These are phyloP conservation scores for Hypercompe scribonia DNA, from an alignment of 2,888 invertebrate species.

Conservation along the genomic window DNA sequence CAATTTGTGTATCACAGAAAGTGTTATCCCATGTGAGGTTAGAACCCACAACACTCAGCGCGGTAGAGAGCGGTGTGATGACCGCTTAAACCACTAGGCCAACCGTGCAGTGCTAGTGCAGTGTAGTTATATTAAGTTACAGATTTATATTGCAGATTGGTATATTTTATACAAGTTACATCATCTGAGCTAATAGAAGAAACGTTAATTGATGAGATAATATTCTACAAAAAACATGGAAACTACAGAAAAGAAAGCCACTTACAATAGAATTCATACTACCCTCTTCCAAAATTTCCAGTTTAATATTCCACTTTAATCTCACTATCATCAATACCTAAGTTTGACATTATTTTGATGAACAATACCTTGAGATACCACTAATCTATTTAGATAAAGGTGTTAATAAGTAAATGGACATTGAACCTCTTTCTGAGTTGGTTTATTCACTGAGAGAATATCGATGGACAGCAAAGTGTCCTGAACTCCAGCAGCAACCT, in stretches of 20 bases:
- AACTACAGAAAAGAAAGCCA: background rate
- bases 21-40: too few species aligned
- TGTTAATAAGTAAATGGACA: too few species aligned
- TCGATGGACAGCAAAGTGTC: constrained; percentile 87
- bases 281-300: background rate
- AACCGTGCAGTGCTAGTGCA: background rate
- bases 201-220: background rate
- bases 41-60: too few species aligned
- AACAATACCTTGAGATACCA: background rate
- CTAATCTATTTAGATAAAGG: background rate
- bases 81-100: too few species aligned
- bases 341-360: background rate
- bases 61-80: too few species aligned
- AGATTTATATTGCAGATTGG: background rate
- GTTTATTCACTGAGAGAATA: constrained; percentile 85
- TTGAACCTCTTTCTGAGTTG: constrained; percentile 87
- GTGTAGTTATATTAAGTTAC: background rate
- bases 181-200: background rate
- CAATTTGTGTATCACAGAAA: too few species aligned
- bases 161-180: background rate
- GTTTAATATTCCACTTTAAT: background rate
- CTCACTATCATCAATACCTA: background rate
- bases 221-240: too few species aligned
- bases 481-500: constrained; percentile 89
- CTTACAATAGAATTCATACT: background rate